Conservation (phyloP, 1,140 invertebrate genomes). For the Anastrepha ludens region DNA sequence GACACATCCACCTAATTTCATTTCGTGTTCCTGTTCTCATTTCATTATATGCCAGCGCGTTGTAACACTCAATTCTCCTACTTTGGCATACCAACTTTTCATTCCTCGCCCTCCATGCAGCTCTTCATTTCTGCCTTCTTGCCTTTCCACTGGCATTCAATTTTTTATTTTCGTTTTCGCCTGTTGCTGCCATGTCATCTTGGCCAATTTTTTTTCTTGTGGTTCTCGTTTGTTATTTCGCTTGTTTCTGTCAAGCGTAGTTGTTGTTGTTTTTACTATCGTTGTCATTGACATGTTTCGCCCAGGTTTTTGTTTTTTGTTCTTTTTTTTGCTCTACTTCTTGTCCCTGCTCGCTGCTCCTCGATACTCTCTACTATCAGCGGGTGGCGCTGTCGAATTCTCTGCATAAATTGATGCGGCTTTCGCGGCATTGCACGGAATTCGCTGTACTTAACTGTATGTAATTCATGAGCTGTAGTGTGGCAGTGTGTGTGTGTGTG, state of each 20-base stretch:
- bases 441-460: background rate
- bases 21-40: slow-evolving; percentile 52
- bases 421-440: slow-evolving; percentile 34
- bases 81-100: background rate
- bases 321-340: background rate
- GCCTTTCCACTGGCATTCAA: background rate
- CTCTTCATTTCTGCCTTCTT: background rate
- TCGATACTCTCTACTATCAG: background rate
- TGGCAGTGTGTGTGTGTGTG: background rate
- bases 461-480: background rate
- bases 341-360: background rate
- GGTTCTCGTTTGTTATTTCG: slow-evolving; percentile 18
- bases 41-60: slow-evolving; percentile 9
- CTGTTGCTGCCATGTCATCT: slow-evolving; percentile 26
- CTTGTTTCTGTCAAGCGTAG: slow-evolving; percentile 39
- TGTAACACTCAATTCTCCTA: background rate
- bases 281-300: slow-evolving; percentile 53
- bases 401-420: slow-evolving; percentile 55
- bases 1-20: slow-evolving; percentile 58
- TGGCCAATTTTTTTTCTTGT: slow-evolving; percentile 41
- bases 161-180: background rate
- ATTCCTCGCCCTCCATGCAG: background rate
- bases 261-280: slow-evolving; percentile 33
- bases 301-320: background rate
- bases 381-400: slow-evolving; percentile 48